Percentiles rank a stretch among this genome's conserved stretches.
Conservation (phyloP, 2,888 invertebrate species). For the Oscheius myriophilus region DNA sequence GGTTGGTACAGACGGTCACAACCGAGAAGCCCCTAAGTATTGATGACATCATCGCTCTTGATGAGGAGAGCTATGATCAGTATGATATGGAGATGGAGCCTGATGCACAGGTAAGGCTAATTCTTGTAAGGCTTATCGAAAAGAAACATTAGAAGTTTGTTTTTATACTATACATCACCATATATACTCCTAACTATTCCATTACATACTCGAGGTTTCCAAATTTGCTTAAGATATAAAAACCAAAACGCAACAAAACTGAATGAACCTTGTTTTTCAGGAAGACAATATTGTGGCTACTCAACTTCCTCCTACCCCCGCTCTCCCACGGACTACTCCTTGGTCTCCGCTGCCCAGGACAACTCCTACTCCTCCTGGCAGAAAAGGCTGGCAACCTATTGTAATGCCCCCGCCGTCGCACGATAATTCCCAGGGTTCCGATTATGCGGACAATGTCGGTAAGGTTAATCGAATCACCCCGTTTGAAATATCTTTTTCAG, state of each 20-base stretch:
- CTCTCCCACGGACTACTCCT: neutral
- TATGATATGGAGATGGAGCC: constrained; percentile 36
- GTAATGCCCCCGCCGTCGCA: constrained; percentile 22
- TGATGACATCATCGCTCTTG: constrained; percentile 50
- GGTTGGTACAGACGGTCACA: constrained; percentile 35
- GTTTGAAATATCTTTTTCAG: constrained; percentile 11
- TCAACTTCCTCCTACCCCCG: neutral
- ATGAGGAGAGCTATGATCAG: constrained; percentile 40
- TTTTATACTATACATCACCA: too few species aligned
- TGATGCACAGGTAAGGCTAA: constrained; percentile 8
- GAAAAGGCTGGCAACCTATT: constrained; percentile 17
- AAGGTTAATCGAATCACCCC: neutral
- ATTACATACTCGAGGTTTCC: too few species aligned
- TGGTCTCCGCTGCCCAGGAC: neutral
- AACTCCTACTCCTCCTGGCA: neutral
- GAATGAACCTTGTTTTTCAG: neutral
- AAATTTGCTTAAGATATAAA: too few species aligned
- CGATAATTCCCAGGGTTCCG: neutral
- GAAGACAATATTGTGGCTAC: neutral
- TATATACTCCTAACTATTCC: too few species aligned
- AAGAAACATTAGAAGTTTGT: too few species aligned
- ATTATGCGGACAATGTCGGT: constrained; percentile 20
- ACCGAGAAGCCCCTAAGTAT: constrained; percentile 41
- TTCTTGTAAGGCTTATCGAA: too few species aligned
- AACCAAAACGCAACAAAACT: too few species aligned